Conservation (phyloP, 2,888 invertebrate species). For the Podabrus alpinus region DNA sequence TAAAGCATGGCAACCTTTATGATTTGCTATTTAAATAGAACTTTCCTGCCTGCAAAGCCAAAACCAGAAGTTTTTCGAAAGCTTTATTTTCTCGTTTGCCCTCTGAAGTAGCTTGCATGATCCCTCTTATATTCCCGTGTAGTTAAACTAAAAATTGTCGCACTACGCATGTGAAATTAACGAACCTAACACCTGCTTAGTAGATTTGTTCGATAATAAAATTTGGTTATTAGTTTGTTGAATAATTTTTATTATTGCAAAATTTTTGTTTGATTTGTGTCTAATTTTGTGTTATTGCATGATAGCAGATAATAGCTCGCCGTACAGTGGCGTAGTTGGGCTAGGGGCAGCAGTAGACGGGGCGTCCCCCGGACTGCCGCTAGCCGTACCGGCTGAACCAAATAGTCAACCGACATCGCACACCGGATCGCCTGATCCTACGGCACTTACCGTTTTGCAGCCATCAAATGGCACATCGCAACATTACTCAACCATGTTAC, state of each 20-base stretch:
- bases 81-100: no score
- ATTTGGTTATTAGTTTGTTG: neutral
- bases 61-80: no score
- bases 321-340: conserved; percentile 56
- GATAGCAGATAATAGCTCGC: conserved; percentile 55
- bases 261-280: conserved; percentile 27
- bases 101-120: neutral
- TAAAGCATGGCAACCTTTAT: no score
- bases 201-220: neutral
- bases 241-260: conserved; percentile 1
- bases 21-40: no score
- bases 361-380: conserved; percentile 58
- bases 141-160: neutral
- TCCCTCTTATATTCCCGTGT: neutral
- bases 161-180: neutral
- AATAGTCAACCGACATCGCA: conserved; percentile 56
- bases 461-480: conserved; percentile 62
- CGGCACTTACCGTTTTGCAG: conserved; percentile 61
- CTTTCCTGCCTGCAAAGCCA: neutral
- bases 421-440: conserved; percentile 58
- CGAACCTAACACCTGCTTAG: neutral
- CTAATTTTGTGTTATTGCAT: conserved; percentile 40
- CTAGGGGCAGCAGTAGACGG: conserved; percentile 54
- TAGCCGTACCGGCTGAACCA: conserved; percentile 53
- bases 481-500: conserved; percentile 67